These are phyloP conservation scores for Taphrorychus bicolor DNA, from an alignment of 2,888 invertebrate species.

Conservation along the genomic window DNA sequence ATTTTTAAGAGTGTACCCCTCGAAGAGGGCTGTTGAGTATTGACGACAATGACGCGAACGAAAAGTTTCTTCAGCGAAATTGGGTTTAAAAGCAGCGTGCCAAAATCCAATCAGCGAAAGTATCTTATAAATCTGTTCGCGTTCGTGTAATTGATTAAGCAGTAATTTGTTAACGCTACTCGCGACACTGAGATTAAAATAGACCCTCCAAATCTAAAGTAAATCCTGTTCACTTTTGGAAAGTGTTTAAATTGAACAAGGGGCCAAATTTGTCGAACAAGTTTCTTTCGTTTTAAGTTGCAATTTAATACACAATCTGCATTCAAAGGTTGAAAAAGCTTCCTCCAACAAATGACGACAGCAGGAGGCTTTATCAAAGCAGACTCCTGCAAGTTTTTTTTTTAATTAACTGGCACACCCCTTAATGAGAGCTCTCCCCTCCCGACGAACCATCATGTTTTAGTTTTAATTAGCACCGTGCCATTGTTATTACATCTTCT, in stretches of 20 bases:
- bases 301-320: no score
- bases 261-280: not conserved
- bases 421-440: no score
- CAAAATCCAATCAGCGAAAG: constrained; percentile 14
- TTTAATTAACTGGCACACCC: no score
- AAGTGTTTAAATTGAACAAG: not conserved
- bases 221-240: not conserved
- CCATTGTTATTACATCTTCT: no score
- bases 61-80: constrained; percentile 15
- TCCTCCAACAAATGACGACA: not conserved
- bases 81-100: constrained; percentile 10
- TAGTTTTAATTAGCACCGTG: no score
- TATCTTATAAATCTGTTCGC: constrained; percentile 14
- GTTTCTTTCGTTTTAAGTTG: no score
- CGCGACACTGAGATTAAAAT: not conserved
- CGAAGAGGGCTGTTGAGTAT: constrained; percentile 3
- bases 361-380: not conserved
- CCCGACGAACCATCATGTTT: no score
- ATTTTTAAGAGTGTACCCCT: constrained; percentile 9
- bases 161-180: constrained; percentile 9
- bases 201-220: not conserved
- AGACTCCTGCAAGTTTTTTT: not conserved
- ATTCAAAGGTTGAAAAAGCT: not conserved
- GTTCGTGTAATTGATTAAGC: constrained; percentile 15
- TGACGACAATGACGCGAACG: constrained; percentile 16